Evolutionary conservation across 2,888 invertebrate species (phyloP), one percentile per base, ranked within the genome.

Genomic region (Erpobdella octoculata): DNA sequence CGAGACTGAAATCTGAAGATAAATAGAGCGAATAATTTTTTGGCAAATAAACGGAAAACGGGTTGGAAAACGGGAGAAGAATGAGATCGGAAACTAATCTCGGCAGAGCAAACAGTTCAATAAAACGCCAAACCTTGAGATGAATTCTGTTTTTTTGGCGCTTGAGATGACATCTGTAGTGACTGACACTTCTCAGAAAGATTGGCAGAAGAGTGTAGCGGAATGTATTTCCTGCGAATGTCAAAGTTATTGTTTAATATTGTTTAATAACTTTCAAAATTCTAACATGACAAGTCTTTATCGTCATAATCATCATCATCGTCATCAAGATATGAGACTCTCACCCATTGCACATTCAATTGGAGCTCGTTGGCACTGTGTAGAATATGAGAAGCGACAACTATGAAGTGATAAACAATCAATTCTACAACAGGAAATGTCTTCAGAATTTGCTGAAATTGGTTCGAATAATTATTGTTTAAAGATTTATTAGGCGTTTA

Each of bases 301-400:
- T n/a, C n/a, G n/a, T n/a, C n/a, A n/a, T n/a, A n/a, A n/a, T n/a
- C n/a, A n/a, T n/a, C n/a, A n/a, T n/a, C n/a, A n/a, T n/a, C n/a
- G n/a, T n/a, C n/a, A n/a, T n/a, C 21, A 53, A 53, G 41, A 28
- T 53, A 53, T 25, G 28, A 21, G 15, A 21, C 15, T 46, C 67
- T 25, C 21, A 67, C 67, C 67, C 41, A 48, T 69, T 12, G 69
- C 69, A 53, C 69, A 69, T 33, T 69, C 69, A n/a, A 69, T 37
- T 6, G 53, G 48, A 35, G 53, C 69, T 18, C 35, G 9, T 53
- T 35, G 48, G 69, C 69, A 69, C 37, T 69, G 33, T 2, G 48
- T 35, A 1, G 69, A 69, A 36, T 69, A 37, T n/a, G 58, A n/a
- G n/a, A 41, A 28, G 21, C 58, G 48, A 28, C 69, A 69, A 18